Evolutionary conservation across 2,888 invertebrate genomes (phyloP), one percentile per base, ranked within the genome.

Genomic region (Malthinus flaveolus): DNA sequence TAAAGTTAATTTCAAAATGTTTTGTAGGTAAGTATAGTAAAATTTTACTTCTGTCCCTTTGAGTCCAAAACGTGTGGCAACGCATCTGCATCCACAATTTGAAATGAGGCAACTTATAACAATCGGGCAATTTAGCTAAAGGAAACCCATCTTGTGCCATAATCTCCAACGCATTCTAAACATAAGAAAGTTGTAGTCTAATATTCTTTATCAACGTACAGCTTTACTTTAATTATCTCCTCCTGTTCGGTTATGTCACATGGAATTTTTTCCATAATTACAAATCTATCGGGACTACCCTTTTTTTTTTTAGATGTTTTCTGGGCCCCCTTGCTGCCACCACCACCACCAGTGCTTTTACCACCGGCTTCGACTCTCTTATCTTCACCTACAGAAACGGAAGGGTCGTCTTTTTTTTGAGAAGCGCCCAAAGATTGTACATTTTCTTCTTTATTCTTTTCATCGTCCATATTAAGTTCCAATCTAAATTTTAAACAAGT

Each of bases 81-180:
- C 78, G 67, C 48, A 73, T 57, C 35, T 74, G 66, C 69, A 77
- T 68, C 79, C 79, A 79, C 7, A 78, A 61, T 63, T 70, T 71
- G 53, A 79, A 78, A 59, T 75, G 73, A 1, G 78, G 78, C 32
- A 79, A 65, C 59, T 69, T 73, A 52, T 77, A 64, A 15, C 69
- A 68, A 10, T 77, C 69, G 1, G 78, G 78, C 42, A 79, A 67
- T 54, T 71, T 73, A 1, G 78, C 78, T 10, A 79, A 61, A 7
- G 78, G 76, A 64, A 68, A 79, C 8, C 77, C 77, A 68, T 79
- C 79, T 15, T 71, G 67, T 3, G 76, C 78, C 67, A 79, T 61
- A 10, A 65, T 64, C 8, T 50, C 48, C 36, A 78, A 59, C 9
- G 69, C 66, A 63, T 63, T 68, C 75, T 75, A 47, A 49, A 59